Evolutionary conservation across 2,888 invertebrate species (phyloP).

Genomic region (Acleris sparsana): DNA sequence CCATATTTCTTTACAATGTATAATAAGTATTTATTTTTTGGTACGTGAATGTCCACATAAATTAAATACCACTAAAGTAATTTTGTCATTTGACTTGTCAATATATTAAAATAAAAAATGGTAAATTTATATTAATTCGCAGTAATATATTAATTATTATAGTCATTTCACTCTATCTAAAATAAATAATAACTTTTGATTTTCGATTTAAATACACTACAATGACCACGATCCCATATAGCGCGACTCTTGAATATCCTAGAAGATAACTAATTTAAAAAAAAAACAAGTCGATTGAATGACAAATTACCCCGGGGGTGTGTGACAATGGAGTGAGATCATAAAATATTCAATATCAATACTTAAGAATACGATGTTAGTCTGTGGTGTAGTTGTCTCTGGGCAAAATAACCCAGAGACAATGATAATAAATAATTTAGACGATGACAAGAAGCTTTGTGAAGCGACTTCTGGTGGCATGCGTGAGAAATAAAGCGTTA

Average conservation of each 20-base stretch:
- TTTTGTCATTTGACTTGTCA: conserved; percentile 53
- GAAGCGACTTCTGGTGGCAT: conserved; percentile 10
- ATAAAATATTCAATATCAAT: conserved; percentile 79
- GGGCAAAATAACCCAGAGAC: conserved; percentile 14
- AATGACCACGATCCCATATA: conserved; percentile 31
- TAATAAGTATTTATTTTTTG: conserved; percentile 64
- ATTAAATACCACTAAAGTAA: conserved; percentile 63
- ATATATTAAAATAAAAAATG: conserved; percentile 40
- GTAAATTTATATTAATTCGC: conserved; percentile 34
- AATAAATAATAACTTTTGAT: conserved; percentile 35
- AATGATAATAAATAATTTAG: conserved; percentile 29
- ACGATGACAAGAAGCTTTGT: conserved; percentile 25
- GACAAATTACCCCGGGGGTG: conserved; percentile 65
- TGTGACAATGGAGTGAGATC: conserved; percentile 82
- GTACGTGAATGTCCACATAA: conserved; percentile 72
- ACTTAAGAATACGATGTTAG: conserved; percentile 75
- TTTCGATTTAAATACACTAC: conserved; percentile 25
- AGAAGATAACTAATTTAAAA: conserved; percentile 30
- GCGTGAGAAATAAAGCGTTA: conserved; percentile 16
- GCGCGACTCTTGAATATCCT: conserved; percentile 15
- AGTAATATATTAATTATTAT: conserved; percentile 37
- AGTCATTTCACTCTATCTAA: conserved; percentile 37
- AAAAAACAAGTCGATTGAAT: conserved; percentile 42
- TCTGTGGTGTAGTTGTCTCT: conserved; percentile 22
- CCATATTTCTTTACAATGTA: conserved; percentile 51